Conservation (phyloP, 2,888 invertebrate species). For the Papilio protenor region DNA sequence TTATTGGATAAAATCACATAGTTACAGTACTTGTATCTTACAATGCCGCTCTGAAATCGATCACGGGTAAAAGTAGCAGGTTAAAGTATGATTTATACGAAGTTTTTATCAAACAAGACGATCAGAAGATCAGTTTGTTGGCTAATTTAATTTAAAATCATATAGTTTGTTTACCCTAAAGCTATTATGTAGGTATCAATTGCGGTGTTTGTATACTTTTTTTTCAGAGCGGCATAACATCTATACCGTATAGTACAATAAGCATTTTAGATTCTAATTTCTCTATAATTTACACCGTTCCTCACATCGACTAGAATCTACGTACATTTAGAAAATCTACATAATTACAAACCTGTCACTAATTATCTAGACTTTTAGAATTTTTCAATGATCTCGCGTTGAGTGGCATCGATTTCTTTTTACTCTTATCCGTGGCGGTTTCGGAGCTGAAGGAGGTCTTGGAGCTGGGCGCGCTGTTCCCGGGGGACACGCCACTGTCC, state of each 20-base stretch:
- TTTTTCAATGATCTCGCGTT: conserved; percentile 73
- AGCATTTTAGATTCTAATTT: conserved; percentile 79
- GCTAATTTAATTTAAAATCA: not conserved
- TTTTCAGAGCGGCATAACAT: not conserved
- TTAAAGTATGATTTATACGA: not conserved
- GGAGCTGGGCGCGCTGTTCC: conserved; percentile 73
- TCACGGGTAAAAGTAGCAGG: conserved; percentile 39
- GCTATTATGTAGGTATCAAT: not conserved
- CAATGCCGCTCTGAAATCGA: conserved; percentile 5
- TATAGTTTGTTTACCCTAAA: not conserved
- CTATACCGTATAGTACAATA: conserved; percentile 52
- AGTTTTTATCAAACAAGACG: not conserved
- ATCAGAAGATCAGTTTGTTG: not conserved
- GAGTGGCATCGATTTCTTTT: conserved; percentile 69
- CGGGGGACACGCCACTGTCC: conserved; percentile 78
- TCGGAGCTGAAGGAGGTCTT: conserved; percentile 72
- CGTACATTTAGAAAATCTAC: conserved; percentile 83
- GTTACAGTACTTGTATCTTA: conserved; percentile 53
- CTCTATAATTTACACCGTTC: conserved; percentile 63
- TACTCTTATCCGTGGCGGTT: conserved; percentile 65
- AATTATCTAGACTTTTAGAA: conserved; percentile 81
- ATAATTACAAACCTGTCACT: conserved; percentile 78
- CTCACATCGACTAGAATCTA: conserved; percentile 65
- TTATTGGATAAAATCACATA: conserved; percentile 64
- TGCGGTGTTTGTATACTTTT: not conserved